A percentile compares a stretch with the other conserved stretches of the same genome.
phyloP scores from a whole-genome alignment of 1,140 invertebrate genomes.

The Drosophila hydei region DNA sequence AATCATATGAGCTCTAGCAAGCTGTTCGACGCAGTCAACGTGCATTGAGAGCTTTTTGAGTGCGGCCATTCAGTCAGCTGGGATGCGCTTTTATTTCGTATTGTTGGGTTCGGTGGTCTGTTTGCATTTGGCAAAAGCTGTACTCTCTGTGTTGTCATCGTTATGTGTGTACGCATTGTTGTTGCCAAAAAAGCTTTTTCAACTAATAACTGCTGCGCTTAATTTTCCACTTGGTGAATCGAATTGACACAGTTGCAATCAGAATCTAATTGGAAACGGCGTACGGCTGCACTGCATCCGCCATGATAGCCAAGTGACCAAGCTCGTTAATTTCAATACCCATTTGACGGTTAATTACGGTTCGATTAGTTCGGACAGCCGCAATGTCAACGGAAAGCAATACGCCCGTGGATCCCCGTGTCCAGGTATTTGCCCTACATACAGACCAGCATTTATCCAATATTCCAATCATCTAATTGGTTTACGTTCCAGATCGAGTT shows the following conservation, averaged over 20 bases:
- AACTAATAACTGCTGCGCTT: constrained; percentile 39
- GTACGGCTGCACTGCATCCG: constrained; percentile 13
- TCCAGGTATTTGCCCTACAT: constrained; percentile 63
- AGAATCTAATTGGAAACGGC: constrained; percentile 6
- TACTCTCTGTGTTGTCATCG: constrained; percentile 56
- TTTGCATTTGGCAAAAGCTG: constrained; percentile 47
- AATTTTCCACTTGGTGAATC: constrained; percentile 40
- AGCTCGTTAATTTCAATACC: constrained; percentile 4
- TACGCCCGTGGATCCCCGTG: constrained; percentile 84
- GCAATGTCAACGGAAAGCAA: constrained; percentile 82
- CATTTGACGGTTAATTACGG: constrained; percentile 15
- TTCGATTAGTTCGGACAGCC: constrained; percentile 5
- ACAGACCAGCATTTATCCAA: neutral
- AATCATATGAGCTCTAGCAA: neutral
- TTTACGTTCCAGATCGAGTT: constrained; percentile 91
- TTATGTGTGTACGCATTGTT: constrained; percentile 52
- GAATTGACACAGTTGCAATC: constrained; percentile 44
- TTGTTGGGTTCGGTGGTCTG: constrained; percentile 12
- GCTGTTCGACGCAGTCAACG: neutral
- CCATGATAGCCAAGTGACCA: constrained; percentile 21
- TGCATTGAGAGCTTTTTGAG: neutral
- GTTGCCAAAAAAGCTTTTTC: constrained; percentile 50
- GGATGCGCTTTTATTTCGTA: constrained; percentile 23
- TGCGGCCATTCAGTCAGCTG: constrained; percentile 38
- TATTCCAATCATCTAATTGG: neutral